Base-by-base conservation (phyloP, 2,113 vertebrate species). In the Trogon surrucura region DNA sequence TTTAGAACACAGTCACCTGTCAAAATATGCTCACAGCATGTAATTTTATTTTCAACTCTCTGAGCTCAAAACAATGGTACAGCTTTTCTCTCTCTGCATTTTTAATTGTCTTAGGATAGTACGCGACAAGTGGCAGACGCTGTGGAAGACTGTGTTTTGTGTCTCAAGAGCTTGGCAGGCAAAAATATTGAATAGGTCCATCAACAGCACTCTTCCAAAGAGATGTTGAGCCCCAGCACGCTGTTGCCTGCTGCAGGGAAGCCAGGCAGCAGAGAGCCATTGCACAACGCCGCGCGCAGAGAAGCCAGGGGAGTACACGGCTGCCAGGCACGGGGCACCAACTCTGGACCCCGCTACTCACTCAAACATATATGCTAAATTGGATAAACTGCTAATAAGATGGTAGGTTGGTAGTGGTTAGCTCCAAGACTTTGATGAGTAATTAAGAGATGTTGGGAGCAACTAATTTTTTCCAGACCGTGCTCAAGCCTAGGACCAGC, bases 21-120 rank as follows among this genome's bases (percentile, higher is more conserved):
- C 64, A 91, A 93, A 92, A 85, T 65, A 81, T 23, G 88, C 25
- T 64, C 22, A 32, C 32, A 65, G 58, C 7, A 3, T 57, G 70
- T 48, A 74, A 75, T 83, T 91, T 95, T 85, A 81, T 87, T 96
- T 96, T 91, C 83, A 89, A 58, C 21, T 77, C 22, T 77, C 51
- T 21, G 9, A 77, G 27, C 51, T 93, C 58, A 87, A 75, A 92
- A 38, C 70, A 95, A 93, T 38, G 32, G 51, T 45, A 62, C 53
- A 82, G 66, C 58, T 92, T 96, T 95, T 92, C 45, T 67, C 44
- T 87, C 41, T 92, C 91, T 66, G 60, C 73, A 50, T 67, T 92
- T 94, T 92, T 34, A 92, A 87, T 61, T 54, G 62, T 84, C 17
- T 87, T 47, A 72, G 62, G 41, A 54, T 50, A 22, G 6, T 13